Conservation (phyloP, 2,888 invertebrate species). For the Eurois occulta region DNA sequence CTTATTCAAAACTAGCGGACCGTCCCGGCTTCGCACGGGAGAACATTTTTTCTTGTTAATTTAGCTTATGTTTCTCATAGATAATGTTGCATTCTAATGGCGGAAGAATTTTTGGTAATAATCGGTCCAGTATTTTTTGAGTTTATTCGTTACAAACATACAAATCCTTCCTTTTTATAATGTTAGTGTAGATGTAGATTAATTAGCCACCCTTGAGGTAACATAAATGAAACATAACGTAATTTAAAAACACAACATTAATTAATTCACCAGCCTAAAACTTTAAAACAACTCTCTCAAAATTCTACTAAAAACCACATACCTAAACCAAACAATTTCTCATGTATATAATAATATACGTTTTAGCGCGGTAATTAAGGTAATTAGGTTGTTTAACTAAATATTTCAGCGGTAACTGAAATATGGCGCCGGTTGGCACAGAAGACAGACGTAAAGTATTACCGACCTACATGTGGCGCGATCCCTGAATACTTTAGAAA, state of each 20-base stretch:
- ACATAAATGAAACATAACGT: constrained; percentile 1
- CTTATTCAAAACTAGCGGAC: too few relatives aligned
- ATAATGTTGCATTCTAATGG: too few relatives aligned
- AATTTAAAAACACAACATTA: constrained; percentile 13
- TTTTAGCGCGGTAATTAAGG: constrained; percentile 67
- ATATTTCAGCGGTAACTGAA: constrained; percentile 64
- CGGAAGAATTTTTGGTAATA: too few relatives aligned
- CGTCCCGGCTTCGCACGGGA: too few relatives aligned
- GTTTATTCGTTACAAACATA: too few relatives aligned
- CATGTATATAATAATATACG: constrained; percentile 41
- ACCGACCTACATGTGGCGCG: constrained; percentile 67
- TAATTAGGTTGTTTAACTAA: constrained; percentile 63
- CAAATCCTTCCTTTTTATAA: too few relatives aligned
- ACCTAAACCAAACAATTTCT: constrained; percentile 46
- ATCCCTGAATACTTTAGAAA: constrained; percentile 70
- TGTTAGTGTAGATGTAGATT: too few relatives aligned
- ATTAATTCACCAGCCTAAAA: constrained; percentile 15
- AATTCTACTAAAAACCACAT: constrained; percentile 11
- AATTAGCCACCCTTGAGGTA: neutral
- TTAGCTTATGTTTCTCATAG: too few relatives aligned
- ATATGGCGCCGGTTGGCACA: constrained; percentile 61
- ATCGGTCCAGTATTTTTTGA: too few relatives aligned
- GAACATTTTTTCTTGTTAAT: too few relatives aligned
- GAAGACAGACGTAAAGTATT: constrained; percentile 70
- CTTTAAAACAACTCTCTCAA: neutral